Percentiles rank a stretch among this genome's conserved stretches.
phyloP scores from a whole-genome alignment of 2,113 vertebrate genomes.

The Opisthocomus hoazin region DNA sequence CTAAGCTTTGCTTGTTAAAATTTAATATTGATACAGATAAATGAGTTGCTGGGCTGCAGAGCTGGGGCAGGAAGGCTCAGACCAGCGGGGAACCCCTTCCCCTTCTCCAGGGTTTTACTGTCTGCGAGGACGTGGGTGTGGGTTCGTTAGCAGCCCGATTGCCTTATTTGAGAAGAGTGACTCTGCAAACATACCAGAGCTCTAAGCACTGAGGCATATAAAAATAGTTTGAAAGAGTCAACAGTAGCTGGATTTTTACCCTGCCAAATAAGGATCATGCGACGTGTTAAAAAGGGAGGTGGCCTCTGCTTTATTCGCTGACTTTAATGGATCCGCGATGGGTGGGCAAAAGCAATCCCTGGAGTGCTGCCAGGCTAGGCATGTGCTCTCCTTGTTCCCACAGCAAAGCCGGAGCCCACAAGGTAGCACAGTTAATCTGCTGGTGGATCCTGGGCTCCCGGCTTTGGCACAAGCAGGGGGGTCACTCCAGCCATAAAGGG shows the following conservation, averaged over 20 bases:
- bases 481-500: not conserved
- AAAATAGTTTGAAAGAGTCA: constrained; percentile 41
- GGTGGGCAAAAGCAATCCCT: not conserved
- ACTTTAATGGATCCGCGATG: not conserved
- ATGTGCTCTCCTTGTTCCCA: not conserved
- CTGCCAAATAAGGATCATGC: not conserved
- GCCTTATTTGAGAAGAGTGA: constrained; percentile 48
- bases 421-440: not conserved
- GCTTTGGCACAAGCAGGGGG: not conserved
- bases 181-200: constrained; percentile 38
- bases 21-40: not conserved
- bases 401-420: not conserved
- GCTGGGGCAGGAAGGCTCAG: not conserved
- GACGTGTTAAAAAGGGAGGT: not conserved
- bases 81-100: not conserved
- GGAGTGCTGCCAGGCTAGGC: not conserved
- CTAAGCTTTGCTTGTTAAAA: not conserved
- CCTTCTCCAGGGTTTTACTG: not conserved
- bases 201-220: not conserved
- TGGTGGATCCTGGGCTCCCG: not conserved
- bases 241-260: constrained; percentile 7
- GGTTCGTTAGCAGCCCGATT: not conserved
- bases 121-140: accelerated
- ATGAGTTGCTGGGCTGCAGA: not conserved
- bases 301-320: not conserved